Evolutionary conservation across 2,797 vertebrate species (phyloP).

Genomic region (Myotis findleyi): DNA sequence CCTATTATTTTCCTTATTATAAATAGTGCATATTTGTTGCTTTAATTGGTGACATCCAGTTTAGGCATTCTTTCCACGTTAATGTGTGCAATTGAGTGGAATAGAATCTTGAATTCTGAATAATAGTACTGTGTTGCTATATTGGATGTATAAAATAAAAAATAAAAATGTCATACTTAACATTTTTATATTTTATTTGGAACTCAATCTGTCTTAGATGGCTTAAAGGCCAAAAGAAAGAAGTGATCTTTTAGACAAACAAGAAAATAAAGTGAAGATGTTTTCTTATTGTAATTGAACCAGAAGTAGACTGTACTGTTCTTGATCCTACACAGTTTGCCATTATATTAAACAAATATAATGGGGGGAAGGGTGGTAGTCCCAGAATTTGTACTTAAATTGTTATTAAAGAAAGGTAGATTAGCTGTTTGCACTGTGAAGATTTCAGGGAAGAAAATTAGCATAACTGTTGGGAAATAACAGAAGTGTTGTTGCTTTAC

Average conservation of each 20-base stretch:
- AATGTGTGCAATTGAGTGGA: constrained; percentile 33
- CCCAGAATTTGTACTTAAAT: constrained; percentile 14
- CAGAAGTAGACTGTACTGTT: background rate
- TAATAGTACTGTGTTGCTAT: constrained; percentile 17
- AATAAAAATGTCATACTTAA: constrained; percentile 32
- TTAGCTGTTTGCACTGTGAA: constrained; percentile 42
- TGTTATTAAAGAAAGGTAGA: constrained; percentile 31
- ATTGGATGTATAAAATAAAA: constrained; percentile 47
- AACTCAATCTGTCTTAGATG: constrained; percentile 8
- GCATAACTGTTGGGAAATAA: background rate
- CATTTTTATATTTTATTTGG: constrained; percentile 40
- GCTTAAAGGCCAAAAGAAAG: constrained; percentile 61
- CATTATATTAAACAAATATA: background rate
- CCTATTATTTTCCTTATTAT: constrained; percentile 22
- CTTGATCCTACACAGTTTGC: background rate
- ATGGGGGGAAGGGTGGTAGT: background rate
- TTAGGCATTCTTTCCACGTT: constrained; percentile 40
- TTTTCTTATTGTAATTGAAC: constrained; percentile 54
- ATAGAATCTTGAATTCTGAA: constrained; percentile 57
- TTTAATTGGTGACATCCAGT: constrained; percentile 38
- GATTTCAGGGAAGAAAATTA: constrained; percentile 47
- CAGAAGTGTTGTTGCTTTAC: constrained; percentile 52
- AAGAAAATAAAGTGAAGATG: constrained; percentile 59
- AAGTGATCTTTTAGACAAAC: constrained; percentile 34
- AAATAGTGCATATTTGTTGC: background rate